A percentile compares a stretch with the other conserved stretches of the same genome.
Evolutionary conservation across 1,140 invertebrate species (phyloP).

Genomic region (Helicoverpa armigera): DNA sequence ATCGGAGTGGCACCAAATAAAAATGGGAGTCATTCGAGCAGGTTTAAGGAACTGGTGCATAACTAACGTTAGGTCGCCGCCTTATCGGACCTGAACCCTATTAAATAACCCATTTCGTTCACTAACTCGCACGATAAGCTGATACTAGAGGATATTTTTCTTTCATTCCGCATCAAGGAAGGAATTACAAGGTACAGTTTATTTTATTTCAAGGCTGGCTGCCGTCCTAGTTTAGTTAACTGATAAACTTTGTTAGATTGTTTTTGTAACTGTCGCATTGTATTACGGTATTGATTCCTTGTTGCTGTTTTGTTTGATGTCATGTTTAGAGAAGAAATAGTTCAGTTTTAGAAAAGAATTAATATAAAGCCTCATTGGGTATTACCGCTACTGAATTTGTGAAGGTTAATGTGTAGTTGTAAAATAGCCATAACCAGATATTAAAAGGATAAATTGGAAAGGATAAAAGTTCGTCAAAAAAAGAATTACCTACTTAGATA

Average conservation of each 20-base stretch:
- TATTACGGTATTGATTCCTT: constrained; percentile 19
- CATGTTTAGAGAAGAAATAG: neutral
- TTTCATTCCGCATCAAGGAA: constrained; percentile 35
- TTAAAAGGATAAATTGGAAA: no score
- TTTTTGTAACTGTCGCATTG: constrained; percentile 18
- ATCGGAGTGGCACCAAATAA: constrained; percentile 28
- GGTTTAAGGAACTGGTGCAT: constrained; percentile 33
- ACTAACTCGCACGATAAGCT: constrained; percentile 42
- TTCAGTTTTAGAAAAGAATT: no score
- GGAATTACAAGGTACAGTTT: constrained; percentile 37
- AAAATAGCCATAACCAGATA: no score
- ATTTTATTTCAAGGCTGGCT: constrained; percentile 27
- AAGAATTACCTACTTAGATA: no score
- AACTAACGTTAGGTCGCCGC: constrained; percentile 36
- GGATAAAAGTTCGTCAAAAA: no score
- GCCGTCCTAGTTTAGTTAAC: constrained; percentile 14
- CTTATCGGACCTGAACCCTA: constrained; percentile 41
- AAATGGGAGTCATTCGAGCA: constrained; percentile 29
- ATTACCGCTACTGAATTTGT: no score
- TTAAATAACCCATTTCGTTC: constrained; percentile 44
- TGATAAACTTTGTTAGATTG: constrained; percentile 37
- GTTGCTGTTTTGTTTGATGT: neutral
- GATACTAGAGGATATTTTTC: constrained; percentile 43
- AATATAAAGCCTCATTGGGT: no score
- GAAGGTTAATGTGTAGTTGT: no score